phyloP scores from a whole-genome alignment of 2,888 invertebrate genomes.

The Orthosia cruda region DNA sequence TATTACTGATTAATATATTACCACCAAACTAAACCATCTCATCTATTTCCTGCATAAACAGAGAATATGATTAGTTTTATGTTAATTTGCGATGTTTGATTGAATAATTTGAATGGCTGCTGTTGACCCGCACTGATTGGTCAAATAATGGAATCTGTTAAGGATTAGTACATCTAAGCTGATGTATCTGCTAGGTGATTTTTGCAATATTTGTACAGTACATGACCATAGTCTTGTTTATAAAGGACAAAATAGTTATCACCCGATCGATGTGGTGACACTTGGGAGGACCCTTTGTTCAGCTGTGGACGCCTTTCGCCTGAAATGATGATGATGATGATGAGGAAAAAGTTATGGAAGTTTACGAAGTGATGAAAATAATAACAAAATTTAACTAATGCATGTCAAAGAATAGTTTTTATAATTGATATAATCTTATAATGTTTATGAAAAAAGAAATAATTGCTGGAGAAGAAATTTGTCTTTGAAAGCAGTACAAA shows the following conservation, averaged over 20 bases:
- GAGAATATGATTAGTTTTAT: conserved; percentile 58
- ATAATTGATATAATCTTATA: not conserved
- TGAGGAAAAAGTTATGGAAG: not conserved
- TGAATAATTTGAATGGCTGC: conserved; percentile 40
- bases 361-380: not conserved
- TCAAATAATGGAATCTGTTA: conserved; percentile 43
- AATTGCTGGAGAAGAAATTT: not conserved
- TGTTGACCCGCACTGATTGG: conserved; percentile 41
- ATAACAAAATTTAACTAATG: not conserved
- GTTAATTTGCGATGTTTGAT: conserved; percentile 58
- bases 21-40: conserved; percentile 25
- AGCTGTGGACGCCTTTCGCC: too few relatives aligned
- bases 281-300: too few relatives aligned
- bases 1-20: conserved; percentile 38
- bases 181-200: conserved; percentile 19
- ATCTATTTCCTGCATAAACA: conserved; percentile 55
- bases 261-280: too few relatives aligned
- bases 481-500: not conserved
- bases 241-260: too few relatives aligned
- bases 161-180: conserved; percentile 26
- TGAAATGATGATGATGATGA: too few relatives aligned
- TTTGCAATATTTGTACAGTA: not conserved
- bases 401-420: not conserved
- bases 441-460: not conserved
- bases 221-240: not conserved